These are phyloP conservation scores for Eulimnadia texana DNA, from an alignment of 1,140 invertebrate species.

Conservation along the genomic window DNA sequence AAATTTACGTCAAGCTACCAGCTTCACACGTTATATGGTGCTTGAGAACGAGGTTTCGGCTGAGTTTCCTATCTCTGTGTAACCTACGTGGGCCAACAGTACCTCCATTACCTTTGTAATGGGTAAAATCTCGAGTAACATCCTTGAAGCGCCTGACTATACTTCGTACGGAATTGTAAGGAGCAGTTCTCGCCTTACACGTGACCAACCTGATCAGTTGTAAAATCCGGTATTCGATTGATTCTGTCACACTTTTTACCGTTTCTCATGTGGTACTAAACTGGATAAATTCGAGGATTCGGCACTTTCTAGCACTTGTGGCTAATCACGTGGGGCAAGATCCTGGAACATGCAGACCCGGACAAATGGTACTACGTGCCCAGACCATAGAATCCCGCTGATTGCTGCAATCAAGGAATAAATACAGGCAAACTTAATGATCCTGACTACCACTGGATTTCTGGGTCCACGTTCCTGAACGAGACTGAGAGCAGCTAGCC, in stretches of 20 bases:
- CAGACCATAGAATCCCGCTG: not conserved
- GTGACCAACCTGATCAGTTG: not conserved
- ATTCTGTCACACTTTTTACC: not conserved
- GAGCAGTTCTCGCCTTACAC: not conserved
- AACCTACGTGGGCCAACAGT: not conserved
- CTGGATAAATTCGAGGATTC: not conserved
- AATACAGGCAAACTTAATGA: not conserved
- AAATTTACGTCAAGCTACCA: slow-evolving; percentile 3
- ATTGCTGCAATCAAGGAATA: not conserved
- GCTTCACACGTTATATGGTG: slow-evolving; percentile 25
- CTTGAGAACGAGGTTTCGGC: slow-evolving; percentile 22
- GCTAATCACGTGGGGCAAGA: not conserved
- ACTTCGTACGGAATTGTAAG: not conserved
- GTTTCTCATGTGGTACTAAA: not conserved
- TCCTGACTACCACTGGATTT: slow-evolving; percentile 11
- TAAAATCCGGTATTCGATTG: not conserved
- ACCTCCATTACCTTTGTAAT: not conserved
- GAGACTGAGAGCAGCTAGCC: not conserved
- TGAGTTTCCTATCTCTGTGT: slow-evolving; percentile 23
- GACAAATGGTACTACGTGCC: slow-evolving; percentile 1
- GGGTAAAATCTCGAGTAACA: not conserved
- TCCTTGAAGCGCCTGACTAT: not conserved
- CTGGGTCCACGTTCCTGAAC: slow-evolving; percentile 14
- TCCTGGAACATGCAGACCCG: not conserved
- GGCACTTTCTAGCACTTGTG: not conserved